Conservation (phyloP, 2,113 vertebrate genomes). For the Argyrosomus japonicus region DNA sequence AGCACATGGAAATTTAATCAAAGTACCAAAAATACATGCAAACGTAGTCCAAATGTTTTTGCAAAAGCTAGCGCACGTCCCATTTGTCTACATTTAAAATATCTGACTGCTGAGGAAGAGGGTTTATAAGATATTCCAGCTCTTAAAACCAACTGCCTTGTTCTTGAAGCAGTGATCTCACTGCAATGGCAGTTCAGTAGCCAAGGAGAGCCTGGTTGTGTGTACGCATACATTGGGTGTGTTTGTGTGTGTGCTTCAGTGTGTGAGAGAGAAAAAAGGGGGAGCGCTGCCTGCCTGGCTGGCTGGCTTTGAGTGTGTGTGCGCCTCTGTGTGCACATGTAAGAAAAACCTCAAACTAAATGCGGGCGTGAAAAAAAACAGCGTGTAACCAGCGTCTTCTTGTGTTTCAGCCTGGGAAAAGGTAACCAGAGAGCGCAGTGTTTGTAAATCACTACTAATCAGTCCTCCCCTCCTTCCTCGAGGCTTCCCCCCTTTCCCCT, state of each 20-base stretch:
- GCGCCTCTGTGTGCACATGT: conserved; percentile 5
- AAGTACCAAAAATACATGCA: background rate
- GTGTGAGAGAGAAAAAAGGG: conserved; percentile 36
- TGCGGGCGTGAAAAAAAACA: conserved; percentile 14
- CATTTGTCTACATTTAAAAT: conserved; percentile 24
- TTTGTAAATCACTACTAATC: conserved; percentile 78
- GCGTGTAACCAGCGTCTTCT: conserved; percentile 56
- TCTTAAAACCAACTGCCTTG: conserved; percentile 59
- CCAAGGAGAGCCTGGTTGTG: conserved; percentile 69
- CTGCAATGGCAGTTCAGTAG: conserved; percentile 79
- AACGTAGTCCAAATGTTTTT: background rate
- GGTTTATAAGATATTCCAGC: conserved; percentile 50
- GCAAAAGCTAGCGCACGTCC: background rate
- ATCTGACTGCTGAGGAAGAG: conserved; percentile 17
- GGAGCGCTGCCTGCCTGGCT: conserved; percentile 5
- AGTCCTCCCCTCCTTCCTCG: conserved; percentile 49
- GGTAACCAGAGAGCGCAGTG: conserved; percentile 71
- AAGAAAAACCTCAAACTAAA: conserved; percentile 68
- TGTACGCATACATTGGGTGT: conserved; percentile 58
- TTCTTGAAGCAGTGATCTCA: conserved; percentile 78
- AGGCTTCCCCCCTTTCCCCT: conserved; percentile 25
- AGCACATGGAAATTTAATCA: background rate
- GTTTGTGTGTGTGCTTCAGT: conserved; percentile 43
- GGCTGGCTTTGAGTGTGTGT: conserved; percentile 16
- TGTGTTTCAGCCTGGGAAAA: conserved; percentile 73